These are phyloP conservation scores for Microtus obscurus DNA, from an alignment of 2,797 vertebrate species.

Conservation along the genomic window DNA sequence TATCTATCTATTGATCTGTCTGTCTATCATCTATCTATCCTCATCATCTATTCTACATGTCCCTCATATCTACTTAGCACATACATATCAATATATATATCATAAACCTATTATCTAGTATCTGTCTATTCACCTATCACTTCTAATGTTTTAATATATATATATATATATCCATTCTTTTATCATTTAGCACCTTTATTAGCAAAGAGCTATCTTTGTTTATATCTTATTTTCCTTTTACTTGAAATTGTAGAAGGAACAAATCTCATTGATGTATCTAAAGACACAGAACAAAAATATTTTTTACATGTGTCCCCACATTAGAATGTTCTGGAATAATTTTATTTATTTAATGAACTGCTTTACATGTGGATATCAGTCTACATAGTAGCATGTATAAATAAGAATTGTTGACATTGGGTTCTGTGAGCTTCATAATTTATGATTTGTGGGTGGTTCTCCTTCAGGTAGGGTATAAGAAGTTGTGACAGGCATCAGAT, in stretches of 20 bases:
- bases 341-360: background rate
- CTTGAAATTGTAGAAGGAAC: background rate
- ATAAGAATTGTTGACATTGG: background rate
- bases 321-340: background rate
- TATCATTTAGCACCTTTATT: background rate
- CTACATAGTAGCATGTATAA: background rate
- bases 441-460: background rate
- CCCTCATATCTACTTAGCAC: no score
- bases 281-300: background rate
- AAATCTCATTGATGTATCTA: background rate
- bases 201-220: background rate
- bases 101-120: background rate
- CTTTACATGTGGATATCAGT: background rate
- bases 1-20: no score
- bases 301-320: background rate
- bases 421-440: background rate
- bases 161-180: background rate
- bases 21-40: no score
- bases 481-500: background rate
- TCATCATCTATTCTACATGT: no score
- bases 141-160: background rate
- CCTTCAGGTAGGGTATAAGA: background rate
- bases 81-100: background rate
- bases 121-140: background rate
- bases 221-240: background rate